A percentile compares a stretch with the other conserved stretches of the same genome.
Conservation (phyloP, 1,140 invertebrate species). For the Coptotermes formosanus region DNA sequence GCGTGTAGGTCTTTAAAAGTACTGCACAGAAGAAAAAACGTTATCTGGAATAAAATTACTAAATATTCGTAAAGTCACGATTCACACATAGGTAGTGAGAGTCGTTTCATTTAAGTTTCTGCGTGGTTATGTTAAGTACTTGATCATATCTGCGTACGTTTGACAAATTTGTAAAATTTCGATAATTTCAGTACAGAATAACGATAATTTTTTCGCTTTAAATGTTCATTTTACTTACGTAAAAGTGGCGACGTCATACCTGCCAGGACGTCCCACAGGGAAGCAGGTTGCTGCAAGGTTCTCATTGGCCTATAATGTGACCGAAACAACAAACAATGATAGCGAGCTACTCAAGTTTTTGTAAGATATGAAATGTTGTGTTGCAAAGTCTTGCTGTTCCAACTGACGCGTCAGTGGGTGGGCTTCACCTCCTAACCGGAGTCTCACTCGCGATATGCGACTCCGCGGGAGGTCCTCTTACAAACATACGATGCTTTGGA, state of each 20-base stretch:
- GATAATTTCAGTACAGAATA: too few species aligned
- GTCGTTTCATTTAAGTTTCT: too few species aligned
- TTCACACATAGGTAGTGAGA: too few species aligned
- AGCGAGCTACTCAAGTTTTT: constrained; percentile 1
- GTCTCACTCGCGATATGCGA: constrained; percentile 5
- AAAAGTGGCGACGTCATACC: background rate
- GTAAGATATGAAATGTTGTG: constrained; percentile 1
- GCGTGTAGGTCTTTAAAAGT: too few species aligned
- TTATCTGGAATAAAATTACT: too few species aligned
- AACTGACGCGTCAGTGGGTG: constrained; percentile 11
- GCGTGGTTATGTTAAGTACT: too few species aligned
- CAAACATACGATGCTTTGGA: background rate
- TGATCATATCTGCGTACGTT: too few species aligned
- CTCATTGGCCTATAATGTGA: constrained; percentile 6
- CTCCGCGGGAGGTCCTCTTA: background rate
- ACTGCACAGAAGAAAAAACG: too few species aligned
- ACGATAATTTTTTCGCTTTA: too few species aligned
- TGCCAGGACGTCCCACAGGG: background rate
- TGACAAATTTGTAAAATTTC: too few species aligned
- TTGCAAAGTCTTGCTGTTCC: constrained; percentile 14
- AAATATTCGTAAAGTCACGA: too few species aligned
- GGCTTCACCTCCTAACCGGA: background rate
- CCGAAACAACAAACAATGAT: constrained; percentile 11
- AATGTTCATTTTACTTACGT: background rate
- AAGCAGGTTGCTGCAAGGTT: background rate